These are phyloP conservation scores for Helarctos malayanus DNA, from an alignment of 2,797 vertebrate genomes.

Conservation along the genomic window DNA sequence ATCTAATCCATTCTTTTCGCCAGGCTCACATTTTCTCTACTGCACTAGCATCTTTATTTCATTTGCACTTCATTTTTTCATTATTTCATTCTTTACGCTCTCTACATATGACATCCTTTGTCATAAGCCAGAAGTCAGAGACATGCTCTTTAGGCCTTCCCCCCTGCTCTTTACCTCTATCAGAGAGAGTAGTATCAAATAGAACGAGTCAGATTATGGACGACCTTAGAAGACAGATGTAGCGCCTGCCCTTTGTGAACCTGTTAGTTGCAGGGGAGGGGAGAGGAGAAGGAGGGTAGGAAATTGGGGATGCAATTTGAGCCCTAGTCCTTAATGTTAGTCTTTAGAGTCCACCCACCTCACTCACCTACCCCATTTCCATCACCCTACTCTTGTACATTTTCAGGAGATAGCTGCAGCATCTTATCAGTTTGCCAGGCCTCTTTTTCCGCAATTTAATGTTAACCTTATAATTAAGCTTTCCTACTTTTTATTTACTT, in stretches of 20 bases:
- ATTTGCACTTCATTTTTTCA: not conserved
- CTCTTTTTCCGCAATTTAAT: not conserved
- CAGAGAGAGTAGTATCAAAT: not conserved
- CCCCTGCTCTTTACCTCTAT: not conserved
- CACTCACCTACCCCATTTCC: not conserved
- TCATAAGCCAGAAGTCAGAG: not conserved
- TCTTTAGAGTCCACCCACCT: not conserved
- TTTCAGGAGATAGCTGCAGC: not conserved
- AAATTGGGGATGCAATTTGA: not conserved
- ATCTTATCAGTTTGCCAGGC: not conserved
- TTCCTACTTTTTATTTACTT: not conserved
- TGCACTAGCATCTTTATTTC: not conserved
- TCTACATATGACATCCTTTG: not conserved
- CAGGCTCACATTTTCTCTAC: not conserved
- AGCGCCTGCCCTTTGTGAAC: too few species aligned
- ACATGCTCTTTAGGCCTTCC: not conserved
- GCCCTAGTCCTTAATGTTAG: not conserved
- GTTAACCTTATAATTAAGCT: not conserved
- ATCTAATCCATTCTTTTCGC: not conserved
- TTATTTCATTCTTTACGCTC: not conserved
- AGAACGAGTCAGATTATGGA: not conserved
- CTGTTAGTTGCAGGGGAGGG: not conserved
- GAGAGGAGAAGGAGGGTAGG: accelerated
- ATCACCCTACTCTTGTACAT: not conserved
- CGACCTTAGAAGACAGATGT: not conserved